Evolutionary conservation across 2,888 invertebrate species (phyloP).

Genomic region (Netelia virgata): DNA sequence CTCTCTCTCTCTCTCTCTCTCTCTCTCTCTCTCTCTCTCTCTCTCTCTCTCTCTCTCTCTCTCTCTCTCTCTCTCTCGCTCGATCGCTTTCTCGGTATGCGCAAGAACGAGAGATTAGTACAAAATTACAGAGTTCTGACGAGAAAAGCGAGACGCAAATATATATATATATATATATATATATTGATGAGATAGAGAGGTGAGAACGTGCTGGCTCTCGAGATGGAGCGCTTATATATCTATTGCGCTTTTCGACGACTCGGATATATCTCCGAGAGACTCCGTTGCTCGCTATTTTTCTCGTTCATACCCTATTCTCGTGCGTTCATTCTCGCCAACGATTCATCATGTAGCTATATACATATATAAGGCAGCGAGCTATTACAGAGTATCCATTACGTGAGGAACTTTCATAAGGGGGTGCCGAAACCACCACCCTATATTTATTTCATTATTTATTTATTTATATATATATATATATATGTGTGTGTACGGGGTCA

Average conservation of each 20-base stretch:
- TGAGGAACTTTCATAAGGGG: background rate
- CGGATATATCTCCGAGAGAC: slow-evolving; percentile 47
- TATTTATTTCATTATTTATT: background rate
- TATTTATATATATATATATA: background rate
- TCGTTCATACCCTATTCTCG: background rate
- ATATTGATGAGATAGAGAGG: slow-evolving; percentile 78
- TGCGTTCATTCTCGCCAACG: slow-evolving; percentile 1
- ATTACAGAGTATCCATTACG: background rate
- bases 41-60: slow-evolving; percentile 1
- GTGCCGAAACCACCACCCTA: background rate
- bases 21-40: slow-evolving; percentile 2
- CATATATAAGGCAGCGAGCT: background rate
- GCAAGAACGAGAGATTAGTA: slow-evolving; percentile 78
- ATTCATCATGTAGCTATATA: background rate
- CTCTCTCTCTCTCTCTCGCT: background rate
- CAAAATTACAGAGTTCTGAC: slow-evolving; percentile 80
- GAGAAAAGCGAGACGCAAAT: slow-evolving; percentile 63
- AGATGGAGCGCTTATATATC: slow-evolving; percentile 55
- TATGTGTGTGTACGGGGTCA: background rate
- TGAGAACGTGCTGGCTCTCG: slow-evolving; percentile 75
- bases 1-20: background rate
- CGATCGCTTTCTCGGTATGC: slow-evolving; percentile 31
- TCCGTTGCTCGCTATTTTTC: slow-evolving; percentile 27
- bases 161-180: background rate
- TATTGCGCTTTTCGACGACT: slow-evolving; percentile 69